A percentile compares a stretch with the other conserved stretches of the same genome.
Evolutionary conservation across 2,888 invertebrate genomes (phyloP).

Genomic region (Pammene fasciana): DNA sequence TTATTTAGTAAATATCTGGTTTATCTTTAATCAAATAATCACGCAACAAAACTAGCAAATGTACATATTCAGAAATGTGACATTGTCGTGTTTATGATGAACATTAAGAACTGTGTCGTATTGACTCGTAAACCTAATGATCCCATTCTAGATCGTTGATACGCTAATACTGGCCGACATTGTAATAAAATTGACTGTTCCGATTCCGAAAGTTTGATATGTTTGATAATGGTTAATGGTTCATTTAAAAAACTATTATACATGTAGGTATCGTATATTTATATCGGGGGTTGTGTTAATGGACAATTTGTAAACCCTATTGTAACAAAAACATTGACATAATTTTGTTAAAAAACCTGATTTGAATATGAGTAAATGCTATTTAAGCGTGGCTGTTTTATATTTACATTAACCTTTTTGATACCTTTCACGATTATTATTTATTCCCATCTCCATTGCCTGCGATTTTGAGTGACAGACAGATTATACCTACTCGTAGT

Average conservation of each 20-base stretch:
- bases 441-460: too few species aligned
- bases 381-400: neutral
- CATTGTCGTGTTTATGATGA: slow-evolving; percentile 18
- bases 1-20: too few species aligned
- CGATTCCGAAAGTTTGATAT: slow-evolving; percentile 3
- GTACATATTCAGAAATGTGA: neutral
- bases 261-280: neutral
- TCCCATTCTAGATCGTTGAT: slow-evolving; percentile 26
- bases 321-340: neutral
- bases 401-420: neutral
- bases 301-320: neutral
- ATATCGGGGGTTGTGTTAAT: neutral
- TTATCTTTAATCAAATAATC: too few species aligned
- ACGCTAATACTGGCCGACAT: neutral
- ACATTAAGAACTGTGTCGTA: slow-evolving; percentile 18
- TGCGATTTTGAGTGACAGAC: too few species aligned
- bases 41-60: too few species aligned
- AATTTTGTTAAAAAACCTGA: neutral
- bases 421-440: too few species aligned
- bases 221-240: slow-evolving; percentile 29
- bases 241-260: slow-evolving; percentile 13
- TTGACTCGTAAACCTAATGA: slow-evolving; percentile 23
- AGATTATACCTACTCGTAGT: too few species aligned
- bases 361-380: neutral
- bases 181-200: slow-evolving; percentile 9